These are phyloP conservation scores for Plotosus lineatus DNA, from an alignment of 2,113 vertebrate species.

Conservation along the genomic window DNA sequence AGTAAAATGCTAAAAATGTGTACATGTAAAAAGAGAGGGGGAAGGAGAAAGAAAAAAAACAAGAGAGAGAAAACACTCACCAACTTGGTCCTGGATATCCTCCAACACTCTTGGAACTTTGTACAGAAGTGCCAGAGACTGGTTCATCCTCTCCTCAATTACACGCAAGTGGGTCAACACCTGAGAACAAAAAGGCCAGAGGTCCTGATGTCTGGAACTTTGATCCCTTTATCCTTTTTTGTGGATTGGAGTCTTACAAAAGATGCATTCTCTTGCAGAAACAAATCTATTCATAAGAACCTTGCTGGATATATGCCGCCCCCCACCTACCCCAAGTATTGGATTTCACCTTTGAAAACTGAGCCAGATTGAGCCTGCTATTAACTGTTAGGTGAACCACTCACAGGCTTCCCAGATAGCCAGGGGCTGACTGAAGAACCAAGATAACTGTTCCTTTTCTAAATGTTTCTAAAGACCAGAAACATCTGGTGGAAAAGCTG, in stretches of 20 bases:
- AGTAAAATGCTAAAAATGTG: not conserved
- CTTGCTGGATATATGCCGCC: not conserved
- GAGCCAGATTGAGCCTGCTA: not conserved
- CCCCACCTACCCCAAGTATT: no score
- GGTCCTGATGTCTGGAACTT: not conserved
- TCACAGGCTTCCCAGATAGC: not conserved
- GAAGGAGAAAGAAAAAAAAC: no score
- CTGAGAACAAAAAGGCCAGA: constrained; percentile 62
- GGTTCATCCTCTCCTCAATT: constrained; percentile 98
- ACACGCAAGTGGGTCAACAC: constrained; percentile 97
- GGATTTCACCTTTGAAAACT: not conserved
- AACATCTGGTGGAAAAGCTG: not conserved
- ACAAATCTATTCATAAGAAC: constrained; percentile 10
- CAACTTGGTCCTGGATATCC: constrained; percentile 97
- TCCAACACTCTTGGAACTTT: constrained; percentile 92
- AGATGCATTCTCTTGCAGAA: not conserved
- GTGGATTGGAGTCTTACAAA: not conserved
- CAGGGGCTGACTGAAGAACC: not conserved
- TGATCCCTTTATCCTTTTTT: constrained; percentile 28
- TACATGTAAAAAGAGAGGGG: not conserved
- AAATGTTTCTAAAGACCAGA: not conserved
- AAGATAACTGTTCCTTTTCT: no score
- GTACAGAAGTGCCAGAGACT: constrained; percentile 95
- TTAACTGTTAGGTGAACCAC: not conserved
- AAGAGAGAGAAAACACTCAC: constrained; percentile 70